Conservation (phyloP, 2,113 vertebrate genomes). For the Dasyornis broadbenti region DNA sequence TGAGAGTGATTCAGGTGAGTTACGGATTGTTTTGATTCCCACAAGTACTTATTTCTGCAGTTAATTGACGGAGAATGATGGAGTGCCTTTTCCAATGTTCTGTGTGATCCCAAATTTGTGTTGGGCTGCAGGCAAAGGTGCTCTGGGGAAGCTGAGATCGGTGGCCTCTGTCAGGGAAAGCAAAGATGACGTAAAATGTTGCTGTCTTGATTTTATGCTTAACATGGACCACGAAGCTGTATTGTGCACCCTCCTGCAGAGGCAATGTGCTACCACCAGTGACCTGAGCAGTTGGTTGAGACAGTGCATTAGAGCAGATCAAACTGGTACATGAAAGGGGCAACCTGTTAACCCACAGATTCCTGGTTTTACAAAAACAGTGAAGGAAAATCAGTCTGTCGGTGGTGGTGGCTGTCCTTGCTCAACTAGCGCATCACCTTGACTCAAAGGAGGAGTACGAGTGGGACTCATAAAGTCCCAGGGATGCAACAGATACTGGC, state of each 20-base stretch:
- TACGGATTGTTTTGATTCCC: background rate
- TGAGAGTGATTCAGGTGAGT: background rate
- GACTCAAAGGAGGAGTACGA: background rate
- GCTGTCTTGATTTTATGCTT: background rate
- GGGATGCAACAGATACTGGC: background rate
- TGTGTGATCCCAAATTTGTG: background rate
- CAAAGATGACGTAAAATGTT: background rate
- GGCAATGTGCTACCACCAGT: background rate
- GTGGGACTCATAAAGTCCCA: background rate
- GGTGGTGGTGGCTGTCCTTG: background rate
- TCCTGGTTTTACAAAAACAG: background rate
- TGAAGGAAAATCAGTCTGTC: background rate
- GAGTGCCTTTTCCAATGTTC: background rate
- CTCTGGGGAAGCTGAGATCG: background rate
- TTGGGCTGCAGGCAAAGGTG: background rate
- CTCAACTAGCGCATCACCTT: background rate
- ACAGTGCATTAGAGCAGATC: background rate
- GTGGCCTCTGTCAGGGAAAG: background rate
- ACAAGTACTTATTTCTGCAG: background rate
- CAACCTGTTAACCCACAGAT: fast-evolving
- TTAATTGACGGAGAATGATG: background rate
- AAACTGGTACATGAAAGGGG: background rate
- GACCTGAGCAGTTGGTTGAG: background rate
- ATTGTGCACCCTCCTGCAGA: background rate
- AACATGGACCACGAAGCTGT: background rate